phyloP scores from a whole-genome alignment of 2,888 invertebrate genomes.

The Apotomis capreana region DNA sequence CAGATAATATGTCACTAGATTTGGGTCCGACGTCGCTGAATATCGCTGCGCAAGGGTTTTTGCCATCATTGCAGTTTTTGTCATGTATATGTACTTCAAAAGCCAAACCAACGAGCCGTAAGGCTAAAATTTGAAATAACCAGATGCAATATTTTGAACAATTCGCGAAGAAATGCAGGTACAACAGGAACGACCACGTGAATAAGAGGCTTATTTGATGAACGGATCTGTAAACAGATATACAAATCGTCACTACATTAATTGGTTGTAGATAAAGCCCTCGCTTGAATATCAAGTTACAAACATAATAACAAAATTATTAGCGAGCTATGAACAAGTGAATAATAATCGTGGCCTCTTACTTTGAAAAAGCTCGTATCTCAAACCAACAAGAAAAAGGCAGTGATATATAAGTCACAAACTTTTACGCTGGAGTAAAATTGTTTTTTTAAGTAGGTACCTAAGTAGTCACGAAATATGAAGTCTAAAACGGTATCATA shows the following conservation, averaged over 20 bases:
- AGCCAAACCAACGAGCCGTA: slow-evolving; percentile 92
- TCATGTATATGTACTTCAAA: slow-evolving; percentile 86
- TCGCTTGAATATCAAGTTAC: too few species aligned
- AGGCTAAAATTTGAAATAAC: slow-evolving; percentile 90
- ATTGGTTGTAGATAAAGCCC: too few species aligned
- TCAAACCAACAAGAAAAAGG: too few species aligned
- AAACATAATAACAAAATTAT: too few species aligned
- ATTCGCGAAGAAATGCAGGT: slow-evolving; percentile 87
- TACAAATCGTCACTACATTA: neutral
- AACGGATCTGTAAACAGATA: slow-evolving; percentile 84
- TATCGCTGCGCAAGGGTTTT: slow-evolving; percentile 22
- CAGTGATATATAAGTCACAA: too few species aligned
- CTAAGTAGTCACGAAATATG: too few species aligned
- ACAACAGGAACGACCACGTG: slow-evolving; percentile 90
- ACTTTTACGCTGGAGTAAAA: too few species aligned
- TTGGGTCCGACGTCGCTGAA: slow-evolving; percentile 49
- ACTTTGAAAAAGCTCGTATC: too few species aligned
- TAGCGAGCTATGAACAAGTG: too few species aligned
- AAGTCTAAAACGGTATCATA: too few species aligned
- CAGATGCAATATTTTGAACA: slow-evolving; percentile 88
- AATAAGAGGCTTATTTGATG: slow-evolving; percentile 88
- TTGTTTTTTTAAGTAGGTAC: too few species aligned
- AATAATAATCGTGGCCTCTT: too few species aligned
- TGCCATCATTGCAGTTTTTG: slow-evolving; percentile 49
- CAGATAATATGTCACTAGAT: slow-evolving; percentile 54